phyloP scores from a whole-genome alignment of 1,140 invertebrate genomes.

The Neodiprion virginianus region DNA sequence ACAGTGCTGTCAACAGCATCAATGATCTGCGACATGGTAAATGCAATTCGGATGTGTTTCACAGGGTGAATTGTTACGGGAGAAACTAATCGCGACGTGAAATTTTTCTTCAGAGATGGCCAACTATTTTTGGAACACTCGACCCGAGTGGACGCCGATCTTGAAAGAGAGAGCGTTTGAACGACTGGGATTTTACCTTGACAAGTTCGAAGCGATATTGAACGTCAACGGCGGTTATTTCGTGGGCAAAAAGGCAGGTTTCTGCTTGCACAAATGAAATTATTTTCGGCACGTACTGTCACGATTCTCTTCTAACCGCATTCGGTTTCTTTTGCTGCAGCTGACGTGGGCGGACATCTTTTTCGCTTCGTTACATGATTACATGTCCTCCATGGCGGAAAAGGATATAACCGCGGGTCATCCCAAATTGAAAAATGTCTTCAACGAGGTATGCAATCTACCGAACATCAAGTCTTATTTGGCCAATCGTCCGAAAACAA shows the following conservation, averaged over 20 bases:
- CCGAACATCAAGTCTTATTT: constrained; percentile 56
- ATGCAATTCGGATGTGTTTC: constrained; percentile 4
- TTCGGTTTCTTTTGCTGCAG: constrained; percentile 37
- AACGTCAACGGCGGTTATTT: constrained; percentile 60
- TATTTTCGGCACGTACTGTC: neutral
- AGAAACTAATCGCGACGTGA: neutral
- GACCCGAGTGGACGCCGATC: constrained; percentile 37
- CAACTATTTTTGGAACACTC: constrained; percentile 38
- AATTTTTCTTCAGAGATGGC: constrained; percentile 24
- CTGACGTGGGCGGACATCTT: constrained; percentile 56
- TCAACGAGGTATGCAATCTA: constrained; percentile 44
- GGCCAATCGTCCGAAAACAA: constrained; percentile 49
- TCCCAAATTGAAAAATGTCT: constrained; percentile 48
- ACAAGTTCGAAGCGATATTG: constrained; percentile 57
- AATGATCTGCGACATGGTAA: constrained; percentile 45
- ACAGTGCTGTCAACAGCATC: constrained; percentile 42
- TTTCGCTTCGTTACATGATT: constrained; percentile 44
- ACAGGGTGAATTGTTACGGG: constrained; percentile 12
- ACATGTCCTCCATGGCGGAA: constrained; percentile 35
- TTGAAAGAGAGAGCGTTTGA: constrained; percentile 40
- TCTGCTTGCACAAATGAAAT: neutral
- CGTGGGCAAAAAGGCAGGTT: constrained; percentile 54
- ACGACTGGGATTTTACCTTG: constrained; percentile 50
- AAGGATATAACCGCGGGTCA: constrained; percentile 42
- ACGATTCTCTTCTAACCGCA: neutral